Base-by-base conservation (phyloP, 92 coral and sea anemone genomes). In the Blastomussa wellsi region DNA sequence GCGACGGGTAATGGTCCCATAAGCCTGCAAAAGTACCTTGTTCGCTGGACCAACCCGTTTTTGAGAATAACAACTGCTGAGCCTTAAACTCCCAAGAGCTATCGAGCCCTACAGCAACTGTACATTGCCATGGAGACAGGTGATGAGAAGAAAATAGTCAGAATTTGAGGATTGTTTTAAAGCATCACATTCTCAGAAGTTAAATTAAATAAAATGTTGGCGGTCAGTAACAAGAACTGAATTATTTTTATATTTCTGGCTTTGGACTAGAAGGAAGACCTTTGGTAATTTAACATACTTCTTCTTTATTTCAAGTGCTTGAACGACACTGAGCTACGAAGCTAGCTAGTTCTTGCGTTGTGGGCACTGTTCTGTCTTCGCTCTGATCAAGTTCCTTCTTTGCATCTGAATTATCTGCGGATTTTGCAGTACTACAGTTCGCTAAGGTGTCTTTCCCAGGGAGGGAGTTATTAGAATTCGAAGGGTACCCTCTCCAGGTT, bases 271-370 rank as follows among this genome's bases (percentile, higher is more conserved):
- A n/a, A n/a, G n/a, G n/a, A n/a, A n/a, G n/a, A n/a, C n/a, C n/a
- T n/a, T n/a, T n/a, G n/a, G n/a, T n/a, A n/a, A n/a, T n/a, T n/a
- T n/a, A n/a, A n/a, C n/a, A n/a, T n/a, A 44, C 49, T 6, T 3
- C 11, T 42, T 29, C 16, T 33, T 49, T 8, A 15, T 33, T 51
- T 76, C 42, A 79, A 79, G 51, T 36, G 20, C 79, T 51, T 36
- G 86, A 82, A 24, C 86, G 86, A 52, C 51, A 52, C 32, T 70
- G 86, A 6, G 86, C 70, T 13, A 82, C 78, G 72, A 82, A 82
- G 24, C 74, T 36, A 51, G 78, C 78, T 49, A 82, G 70, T 33
- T 71, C 36, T 38, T 82, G 70, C n/a, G 29, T 71, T 7, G 86
- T 67, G 36, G 78, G 86, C 26, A 38, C 16, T 35, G 86, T 72